Evolutionary conservation across 2,888 invertebrate genomes (phyloP), one percentile per base, ranked within the genome.

Genomic region (Tipula vernalis): DNA sequence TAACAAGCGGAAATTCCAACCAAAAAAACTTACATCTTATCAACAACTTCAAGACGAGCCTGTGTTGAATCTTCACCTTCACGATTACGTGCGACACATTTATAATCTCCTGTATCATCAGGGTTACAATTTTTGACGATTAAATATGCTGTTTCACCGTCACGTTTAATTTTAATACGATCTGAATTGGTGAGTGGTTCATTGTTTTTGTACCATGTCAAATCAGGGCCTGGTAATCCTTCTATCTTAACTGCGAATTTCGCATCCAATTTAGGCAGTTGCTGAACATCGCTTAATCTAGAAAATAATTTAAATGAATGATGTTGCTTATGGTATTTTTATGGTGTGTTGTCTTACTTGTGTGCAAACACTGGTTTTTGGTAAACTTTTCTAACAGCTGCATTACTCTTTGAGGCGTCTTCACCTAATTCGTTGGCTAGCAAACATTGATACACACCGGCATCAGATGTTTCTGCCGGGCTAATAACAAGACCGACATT

Each of bases 201-300:
- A 6, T 96, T 97, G 91, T 98, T 95, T 91, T 95, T 96, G 92
- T 94, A 96, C 98, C 98, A 99, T 0, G 94, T 92, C 28, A 98
- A 93, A 10, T 97, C 96, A 0, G 98, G 98, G 84, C 94, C 93
- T 0, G 98, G 98, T 3, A 97, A 93, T 8, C 97, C 97, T 86
- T 93, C 94, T 0, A 97, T 95, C 2, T 96, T 94, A 0, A 96
- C 97, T 0, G 95, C 94, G 91, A 98, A 96, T 89, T 97, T 97
- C 1, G 95, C 96, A 91, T 97, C 96, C 90, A 95, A 94, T 44
- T 94, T 94, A 15, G 96, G 95, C 15, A 96, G 91, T 94, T 96
- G 93, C 88, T 94, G 94, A 88, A 93, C 89, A 92, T 94, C 90
- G 88, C 51, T 51, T 8, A 86, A 36, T 86, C 88, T 85, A 39